Base-by-base conservation (phyloP, 2,888 invertebrate species). In the Trichogramma dendrolimi region DNA sequence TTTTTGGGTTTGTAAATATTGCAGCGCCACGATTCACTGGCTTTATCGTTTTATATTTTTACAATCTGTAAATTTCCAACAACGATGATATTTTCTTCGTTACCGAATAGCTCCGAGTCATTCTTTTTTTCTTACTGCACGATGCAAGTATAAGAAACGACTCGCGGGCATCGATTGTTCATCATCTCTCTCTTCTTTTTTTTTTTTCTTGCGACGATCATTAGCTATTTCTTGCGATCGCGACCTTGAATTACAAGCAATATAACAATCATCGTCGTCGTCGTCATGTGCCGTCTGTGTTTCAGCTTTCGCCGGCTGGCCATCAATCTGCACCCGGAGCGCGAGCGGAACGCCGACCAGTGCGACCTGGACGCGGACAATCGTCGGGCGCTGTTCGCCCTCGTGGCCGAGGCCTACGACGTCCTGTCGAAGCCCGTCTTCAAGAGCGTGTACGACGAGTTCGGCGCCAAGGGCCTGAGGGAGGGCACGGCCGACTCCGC, bases 381-480 rank as follows among this genome's bases (percentile, higher is more conserved):
- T 4, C 55, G 55, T 5, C 38, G 51, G 56, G 52, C 48, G 52
- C 56, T 58, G 0, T 89, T 89, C 75, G 77, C 83, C 4, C 79
- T 87, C 27, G 83, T 90, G 56, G 87, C 86, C 42, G 92, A 92
- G 81, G 91, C 92, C 0, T 93, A 87, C 75, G 92, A 92, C 71
- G 87, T 92, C 6, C 81, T 93, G 40, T 77, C 86, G 1, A 82
- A 89, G 76, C 85, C 88, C 49, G 80, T 86, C 65, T 80, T 80
- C 64, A 83, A 90, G 61, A 88, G 92, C 10, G 86, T 94, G 11
- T 96, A 90, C 80, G 94, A 95, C 79, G 91, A 92, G 72, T 94
- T 90, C 79, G 95, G 95, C 0, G 94, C 94, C 78, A 89, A 90
- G 71, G 94, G 93, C 0, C 81, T 95, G 51, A 92, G 92, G 76